These are phyloP conservation scores for Podiceps cristatus DNA, from an alignment of 2,113 vertebrate genomes.

Conservation along the genomic window DNA sequence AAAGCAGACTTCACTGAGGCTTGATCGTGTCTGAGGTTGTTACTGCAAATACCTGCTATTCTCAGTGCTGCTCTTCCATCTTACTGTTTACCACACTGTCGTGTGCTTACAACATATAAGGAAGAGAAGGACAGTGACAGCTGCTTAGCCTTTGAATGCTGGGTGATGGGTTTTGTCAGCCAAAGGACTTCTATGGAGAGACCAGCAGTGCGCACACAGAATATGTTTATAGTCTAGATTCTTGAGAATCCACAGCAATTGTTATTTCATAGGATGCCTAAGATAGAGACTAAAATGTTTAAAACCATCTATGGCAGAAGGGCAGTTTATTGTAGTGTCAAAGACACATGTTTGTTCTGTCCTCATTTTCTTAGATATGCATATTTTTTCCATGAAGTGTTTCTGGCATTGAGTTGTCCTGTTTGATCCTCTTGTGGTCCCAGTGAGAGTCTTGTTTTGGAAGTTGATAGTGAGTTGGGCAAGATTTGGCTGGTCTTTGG, in stretches of 20 bases:
- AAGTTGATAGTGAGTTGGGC: background rate
- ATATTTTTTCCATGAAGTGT: background rate
- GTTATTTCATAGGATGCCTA: background rate
- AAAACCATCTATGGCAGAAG: background rate
- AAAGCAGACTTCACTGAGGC: background rate
- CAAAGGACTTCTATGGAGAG: background rate
- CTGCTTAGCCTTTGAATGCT: background rate
- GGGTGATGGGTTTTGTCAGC: background rate
- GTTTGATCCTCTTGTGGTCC: background rate
- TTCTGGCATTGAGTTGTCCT: background rate
- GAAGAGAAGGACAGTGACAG: background rate
- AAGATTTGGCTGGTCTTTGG: background rate
- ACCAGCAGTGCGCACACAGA: background rate
- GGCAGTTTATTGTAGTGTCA: background rate
- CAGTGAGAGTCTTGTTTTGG: background rate
- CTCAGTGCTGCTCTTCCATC: background rate
- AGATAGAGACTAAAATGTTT: background rate
- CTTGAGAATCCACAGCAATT: background rate
- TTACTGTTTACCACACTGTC: background rate
- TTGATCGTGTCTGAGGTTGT: background rate
- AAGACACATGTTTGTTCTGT: background rate
- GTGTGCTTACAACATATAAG: rapidly evolving
- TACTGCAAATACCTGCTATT: background rate
- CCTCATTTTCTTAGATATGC: background rate
- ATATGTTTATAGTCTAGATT: background rate